Evolutionary conservation across 37 sponge, comb jelly and placozoan genomes (phyloP).

Genomic region (Hormiphora californensis): DNA sequence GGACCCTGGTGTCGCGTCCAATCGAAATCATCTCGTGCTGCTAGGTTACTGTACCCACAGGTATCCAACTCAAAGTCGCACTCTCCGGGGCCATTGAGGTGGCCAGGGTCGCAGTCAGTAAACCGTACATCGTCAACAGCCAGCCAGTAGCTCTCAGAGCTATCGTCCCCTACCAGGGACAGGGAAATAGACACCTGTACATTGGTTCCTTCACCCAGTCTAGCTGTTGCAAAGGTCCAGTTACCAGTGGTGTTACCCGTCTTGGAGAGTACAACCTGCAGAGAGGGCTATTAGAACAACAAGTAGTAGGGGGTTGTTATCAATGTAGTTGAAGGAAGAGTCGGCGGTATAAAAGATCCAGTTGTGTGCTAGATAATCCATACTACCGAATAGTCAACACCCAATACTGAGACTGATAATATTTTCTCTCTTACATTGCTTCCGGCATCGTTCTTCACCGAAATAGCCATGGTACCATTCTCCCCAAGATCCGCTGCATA

Average conservation of each 20-base stretch:
- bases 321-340: not conserved
- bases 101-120: constrained; percentile 46
- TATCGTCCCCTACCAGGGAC: not conserved
- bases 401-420: not conserved
- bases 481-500: constrained; percentile 44
- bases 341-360: not conserved
- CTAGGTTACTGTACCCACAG: constrained; percentile 53
- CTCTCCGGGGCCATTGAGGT: constrained; percentile 38
- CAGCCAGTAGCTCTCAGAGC: constrained; percentile 12
- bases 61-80: constrained; percentile 56
- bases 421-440: not conserved
- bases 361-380: not conserved
- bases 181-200: constrained; percentile 13
- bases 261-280: constrained; percentile 3
- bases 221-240: constrained; percentile 42
- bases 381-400: not conserved
- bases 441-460: constrained; percentile 25
- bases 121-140: constrained; percentile 44
- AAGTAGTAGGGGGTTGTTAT: not conserved
- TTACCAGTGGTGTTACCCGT: constrained; percentile 41
- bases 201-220: constrained; percentile 41
- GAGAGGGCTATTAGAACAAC: not conserved
- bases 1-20: constrained; percentile 55
- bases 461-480: constrained; percentile 16
- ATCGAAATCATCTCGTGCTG: constrained; percentile 51